Base-by-base conservation (phyloP, 1,140 invertebrate species). In the Fopius arisanus region DNA sequence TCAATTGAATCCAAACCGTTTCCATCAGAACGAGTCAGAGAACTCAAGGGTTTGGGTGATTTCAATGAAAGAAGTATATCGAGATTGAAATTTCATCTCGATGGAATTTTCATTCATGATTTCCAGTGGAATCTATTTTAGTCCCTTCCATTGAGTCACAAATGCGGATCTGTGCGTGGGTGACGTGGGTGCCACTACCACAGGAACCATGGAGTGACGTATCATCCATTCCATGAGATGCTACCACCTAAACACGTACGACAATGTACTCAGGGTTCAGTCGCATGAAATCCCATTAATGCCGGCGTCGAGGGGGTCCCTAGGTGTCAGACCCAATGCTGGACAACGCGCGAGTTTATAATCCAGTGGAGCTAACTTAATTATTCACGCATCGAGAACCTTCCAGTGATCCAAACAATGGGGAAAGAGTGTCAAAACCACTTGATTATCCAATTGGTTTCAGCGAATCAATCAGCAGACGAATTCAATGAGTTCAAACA, bases 271-370 rank as follows among this genome's bases (percentile, higher is more conserved):
- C 54, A 59, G 23, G 21, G 54, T 26, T 59, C 54, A 59, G 19
- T 59, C 54, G 7, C 54, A 59, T 59, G 54, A 59, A 59, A 59
- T 59, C 54, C 54, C 54, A 59, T 59, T 59, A 59, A 59, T 59
- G 23, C 14, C 26, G 9, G 54, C 54, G 14, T 59, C 54, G 23
- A 26, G 19, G 54, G 54, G 54, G 54, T 59, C 54, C 14, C 21
- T 7, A 59, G 23, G 54, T 59, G 54, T 59, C 54, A 59, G 10
- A 1, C 54, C 54, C 54, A 59, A 59, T 19, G 26, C 54, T 59
- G 54, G 23, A 23, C 54, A 59, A 23, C 23, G 54, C 54, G 26
- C 54, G 23, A 59, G 19, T 59, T 59, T 26, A 59, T 59, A 59
- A 59, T 59, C 54, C 54, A 12, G 54, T 59, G 19, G n/a, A 26